These are phyloP conservation scores for Linyphia triangularis DNA, from an alignment of 2,888 invertebrate genomes.

Conservation along the genomic window DNA sequence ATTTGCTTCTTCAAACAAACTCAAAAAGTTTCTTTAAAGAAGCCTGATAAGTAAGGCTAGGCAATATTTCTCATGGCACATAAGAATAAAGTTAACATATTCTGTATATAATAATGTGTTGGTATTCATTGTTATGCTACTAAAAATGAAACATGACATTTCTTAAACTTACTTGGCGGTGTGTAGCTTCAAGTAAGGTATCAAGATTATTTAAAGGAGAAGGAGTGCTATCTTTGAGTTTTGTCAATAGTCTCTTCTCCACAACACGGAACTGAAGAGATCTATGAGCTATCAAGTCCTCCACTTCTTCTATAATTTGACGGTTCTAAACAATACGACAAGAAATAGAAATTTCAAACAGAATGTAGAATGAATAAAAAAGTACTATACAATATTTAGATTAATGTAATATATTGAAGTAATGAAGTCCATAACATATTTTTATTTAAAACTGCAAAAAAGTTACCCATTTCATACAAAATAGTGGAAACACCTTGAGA, in stretches of 20 bases:
- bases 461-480: background rate
- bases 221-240: constrained; percentile 89
- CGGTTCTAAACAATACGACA: constrained; percentile 47
- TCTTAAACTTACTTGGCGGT: constrained; percentile 81
- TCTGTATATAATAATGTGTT: too few species aligned
- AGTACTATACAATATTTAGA: background rate
- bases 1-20: too few species aligned
- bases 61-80: too few species aligned
- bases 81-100: too few species aligned
- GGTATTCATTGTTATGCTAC: too few species aligned
- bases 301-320: constrained; percentile 76
- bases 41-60: too few species aligned
- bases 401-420: background rate
- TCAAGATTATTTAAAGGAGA: constrained; percentile 87
- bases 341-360: background rate
- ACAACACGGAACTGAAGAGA: constrained; percentile 88
- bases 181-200: constrained; percentile 86
- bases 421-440: too few species aligned
- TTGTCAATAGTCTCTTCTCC: constrained; percentile 87
- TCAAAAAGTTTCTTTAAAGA: too few species aligned
- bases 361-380: background rate
- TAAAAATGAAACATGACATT: too few species aligned
- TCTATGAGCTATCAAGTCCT: constrained; percentile 81
- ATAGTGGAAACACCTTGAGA: background rate
- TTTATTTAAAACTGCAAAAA: too few species aligned